phyloP scores from a whole-genome alignment of 2,797 vertebrate species.

The Arctocebus calabarensis region DNA sequence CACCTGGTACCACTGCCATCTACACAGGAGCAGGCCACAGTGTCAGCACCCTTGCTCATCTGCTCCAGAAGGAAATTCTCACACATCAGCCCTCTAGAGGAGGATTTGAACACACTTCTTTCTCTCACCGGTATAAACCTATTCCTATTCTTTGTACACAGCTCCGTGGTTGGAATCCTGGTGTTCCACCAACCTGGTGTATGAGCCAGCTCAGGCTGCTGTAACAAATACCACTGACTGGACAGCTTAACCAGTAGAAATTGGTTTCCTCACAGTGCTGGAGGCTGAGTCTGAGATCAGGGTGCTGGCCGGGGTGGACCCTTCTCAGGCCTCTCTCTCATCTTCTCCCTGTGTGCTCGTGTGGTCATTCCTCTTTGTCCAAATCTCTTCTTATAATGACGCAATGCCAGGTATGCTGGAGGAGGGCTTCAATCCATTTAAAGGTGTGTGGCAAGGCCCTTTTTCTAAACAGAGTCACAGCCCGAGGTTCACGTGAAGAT shows the following conservation, averaged over 20 bases:
- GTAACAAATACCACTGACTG: background rate
- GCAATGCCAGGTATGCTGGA: background rate
- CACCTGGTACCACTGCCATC: rapidly evolving
- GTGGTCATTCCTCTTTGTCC: background rate
- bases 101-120: no score
- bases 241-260: background rate
- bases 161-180: background rate
- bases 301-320: background rate
- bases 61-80: background rate
- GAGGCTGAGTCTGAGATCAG: background rate
- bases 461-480: background rate
- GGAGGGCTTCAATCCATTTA: no score
- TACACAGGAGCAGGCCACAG: background rate
- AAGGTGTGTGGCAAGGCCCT: background rate
- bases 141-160: background rate
- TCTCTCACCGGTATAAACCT: background rate
- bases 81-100: rapidly evolving
- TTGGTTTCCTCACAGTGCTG: no score
- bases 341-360: background rate
- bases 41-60: background rate
- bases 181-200: background rate
- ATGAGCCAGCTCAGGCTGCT: background rate
- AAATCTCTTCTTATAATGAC: background rate
- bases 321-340: rapidly evolving
- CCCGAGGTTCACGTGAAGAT: background rate